Conservation (phyloP, 1,140 invertebrate genomes). For the Apis laboriosa region DNA sequence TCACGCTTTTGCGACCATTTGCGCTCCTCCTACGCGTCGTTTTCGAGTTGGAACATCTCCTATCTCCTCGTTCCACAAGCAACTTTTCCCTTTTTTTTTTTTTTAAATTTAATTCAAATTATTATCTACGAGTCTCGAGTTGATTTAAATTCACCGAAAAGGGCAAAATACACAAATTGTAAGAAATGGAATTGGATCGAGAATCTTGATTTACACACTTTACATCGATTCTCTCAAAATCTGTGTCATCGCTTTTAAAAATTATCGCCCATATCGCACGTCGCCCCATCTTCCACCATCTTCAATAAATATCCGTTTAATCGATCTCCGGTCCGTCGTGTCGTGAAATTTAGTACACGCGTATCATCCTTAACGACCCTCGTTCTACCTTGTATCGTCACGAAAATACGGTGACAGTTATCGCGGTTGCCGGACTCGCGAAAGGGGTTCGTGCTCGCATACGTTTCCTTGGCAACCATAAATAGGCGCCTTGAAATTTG, state of each 20-base stretch:
- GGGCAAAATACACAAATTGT: too few relatives aligned
- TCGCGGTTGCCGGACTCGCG: constrained; percentile 34
- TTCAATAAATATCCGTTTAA: background rate
- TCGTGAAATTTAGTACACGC: background rate
- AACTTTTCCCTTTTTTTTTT: too few relatives aligned
- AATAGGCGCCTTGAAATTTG: constrained; percentile 44
- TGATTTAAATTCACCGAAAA: too few relatives aligned
- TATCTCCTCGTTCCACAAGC: background rate
- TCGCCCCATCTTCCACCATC: background rate
- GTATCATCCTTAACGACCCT: constrained; percentile 1
- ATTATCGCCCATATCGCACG: too few relatives aligned
- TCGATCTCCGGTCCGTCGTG: background rate
- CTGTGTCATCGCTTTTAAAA: too few relatives aligned
- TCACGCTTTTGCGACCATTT: constrained; percentile 55
- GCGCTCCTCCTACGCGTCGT: background rate
- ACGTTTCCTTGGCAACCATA: constrained; percentile 45
- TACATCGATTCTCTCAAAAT: too few relatives aligned
- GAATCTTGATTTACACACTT: too few relatives aligned
- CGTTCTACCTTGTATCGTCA: background rate
- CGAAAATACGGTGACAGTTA: constrained; percentile 46
- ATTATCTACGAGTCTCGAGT: too few relatives aligned
- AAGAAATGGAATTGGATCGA: too few relatives aligned
- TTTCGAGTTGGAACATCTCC: background rate
- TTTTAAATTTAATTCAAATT: too few relatives aligned
- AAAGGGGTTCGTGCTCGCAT: constrained; percentile 35